Evolutionary conservation across 2,888 invertebrate genomes (phyloP).

Genomic region (Parascotia fuliginaria): DNA sequence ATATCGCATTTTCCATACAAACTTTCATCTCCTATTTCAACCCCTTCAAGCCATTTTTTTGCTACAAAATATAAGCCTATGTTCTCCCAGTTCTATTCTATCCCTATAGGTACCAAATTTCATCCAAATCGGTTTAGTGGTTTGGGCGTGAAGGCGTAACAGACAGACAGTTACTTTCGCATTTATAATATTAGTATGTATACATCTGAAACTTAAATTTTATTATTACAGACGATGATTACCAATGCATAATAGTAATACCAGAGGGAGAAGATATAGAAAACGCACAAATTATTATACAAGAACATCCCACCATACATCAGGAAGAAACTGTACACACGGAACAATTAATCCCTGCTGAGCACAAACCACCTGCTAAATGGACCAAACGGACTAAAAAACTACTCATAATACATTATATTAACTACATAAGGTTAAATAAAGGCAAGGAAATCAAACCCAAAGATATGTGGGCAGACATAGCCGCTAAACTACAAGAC

Average conservation of each 20-base stretch:
- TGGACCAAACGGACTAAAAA: conserved; percentile 71
- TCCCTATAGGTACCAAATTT: no score
- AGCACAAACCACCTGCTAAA: conserved; percentile 25
- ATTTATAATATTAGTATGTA: no score
- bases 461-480: conserved; percentile 70
- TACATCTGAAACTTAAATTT: conserved; percentile 6
- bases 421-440: conserved; percentile 64
- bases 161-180: no score
- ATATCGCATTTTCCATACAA: no score
- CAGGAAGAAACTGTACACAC: conserved; percentile 3
- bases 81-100: no score
- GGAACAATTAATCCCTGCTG: neutral
- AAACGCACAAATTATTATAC: conserved; percentile 55
- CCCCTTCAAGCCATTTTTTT: no score
- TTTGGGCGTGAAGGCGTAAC: no score
- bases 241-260: conserved; percentile 76
- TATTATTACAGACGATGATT: conserved; percentile 74
- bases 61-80: no score
- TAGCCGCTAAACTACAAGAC: conserved; percentile 58
- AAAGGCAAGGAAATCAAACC: conserved; percentile 60
- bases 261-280: conserved; percentile 70
- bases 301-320: conserved; percentile 26
- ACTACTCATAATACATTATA: conserved; percentile 59
- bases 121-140: no score
- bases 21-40: no score